Conservation (phyloP, 2,888 invertebrate genomes). For the Trissonchulus sp. region DNA sequence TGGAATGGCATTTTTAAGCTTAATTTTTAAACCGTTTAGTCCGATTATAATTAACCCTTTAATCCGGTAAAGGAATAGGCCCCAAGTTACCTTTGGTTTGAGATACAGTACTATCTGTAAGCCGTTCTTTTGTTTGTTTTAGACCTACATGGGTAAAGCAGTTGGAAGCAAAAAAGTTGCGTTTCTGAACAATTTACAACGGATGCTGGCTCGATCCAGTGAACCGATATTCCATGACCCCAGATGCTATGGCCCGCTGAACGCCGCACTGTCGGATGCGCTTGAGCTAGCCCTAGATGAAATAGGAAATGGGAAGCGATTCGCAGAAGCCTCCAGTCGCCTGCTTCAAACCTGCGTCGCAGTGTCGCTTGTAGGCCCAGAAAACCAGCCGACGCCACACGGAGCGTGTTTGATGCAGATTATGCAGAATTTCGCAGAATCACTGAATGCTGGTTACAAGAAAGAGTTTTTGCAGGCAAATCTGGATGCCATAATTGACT, state of each 20-base stretch:
- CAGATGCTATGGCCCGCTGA: constrained; percentile 4
- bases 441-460: constrained; percentile 2
- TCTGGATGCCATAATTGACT: constrained; percentile 14
- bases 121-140: too few relatives aligned
- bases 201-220: constrained; percentile 12
- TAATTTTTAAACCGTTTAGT: too few relatives aligned
- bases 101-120: too few relatives aligned
- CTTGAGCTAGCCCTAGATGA: constrained; percentile 23
- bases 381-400: constrained; percentile 12
- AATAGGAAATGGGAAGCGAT: constrained; percentile 10
- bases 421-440: not conserved
- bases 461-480: not conserved
- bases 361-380: not conserved
- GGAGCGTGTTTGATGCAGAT: constrained; percentile 6
- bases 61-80: too few relatives aligned
- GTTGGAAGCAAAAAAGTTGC: not conserved
- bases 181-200: constrained; percentile 13
- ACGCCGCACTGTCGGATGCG: constrained; percentile 6
- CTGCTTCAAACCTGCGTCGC: constrained; percentile 14
- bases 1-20: too few relatives aligned
- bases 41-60: too few relatives aligned
- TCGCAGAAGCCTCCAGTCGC: constrained; percentile 11
- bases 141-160: constrained; percentile 18
- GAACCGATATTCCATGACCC: constrained; percentile 20
- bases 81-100: too few relatives aligned